Percentiles rank a stretch among this genome's conserved stretches.
Evolutionary conservation across 2,797 vertebrate species (phyloP).

Genomic region (Pelodytes ibericus): DNA sequence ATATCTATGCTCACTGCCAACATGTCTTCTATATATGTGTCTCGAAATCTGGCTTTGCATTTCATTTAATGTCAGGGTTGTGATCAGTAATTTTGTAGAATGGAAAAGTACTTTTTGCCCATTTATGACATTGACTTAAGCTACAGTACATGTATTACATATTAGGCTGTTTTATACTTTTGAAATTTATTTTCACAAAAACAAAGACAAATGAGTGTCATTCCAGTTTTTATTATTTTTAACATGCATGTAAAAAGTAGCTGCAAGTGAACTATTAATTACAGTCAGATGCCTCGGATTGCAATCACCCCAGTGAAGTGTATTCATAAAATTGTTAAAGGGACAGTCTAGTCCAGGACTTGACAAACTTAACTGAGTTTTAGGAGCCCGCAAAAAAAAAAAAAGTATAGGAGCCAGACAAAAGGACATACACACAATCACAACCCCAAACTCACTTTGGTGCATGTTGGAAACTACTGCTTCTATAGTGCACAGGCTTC

Average conservation of each 20-base stretch:
- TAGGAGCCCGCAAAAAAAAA: too few species aligned
- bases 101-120: not conserved
- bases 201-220: not conserved
- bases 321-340: not conserved
- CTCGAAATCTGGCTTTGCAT: not conserved
- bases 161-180: not conserved
- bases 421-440: too few species aligned
- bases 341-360: too few species aligned
- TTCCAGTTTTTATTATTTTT: not conserved
- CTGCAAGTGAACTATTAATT: not conserved
- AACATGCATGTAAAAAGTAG: not conserved
- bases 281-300: not conserved
- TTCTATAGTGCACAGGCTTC: too few species aligned
- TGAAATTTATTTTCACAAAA: not conserved
- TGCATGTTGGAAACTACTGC: too few species aligned
- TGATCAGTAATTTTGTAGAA: not conserved
- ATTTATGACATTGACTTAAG: not conserved
- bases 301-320: not conserved
- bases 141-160: not conserved
- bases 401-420: too few species aligned
- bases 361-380: too few species aligned
- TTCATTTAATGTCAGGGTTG: conserved; percentile 3
- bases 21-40: conserved; percentile 38
- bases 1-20: conserved; percentile 7
- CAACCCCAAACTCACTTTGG: too few species aligned